Percentiles rank a stretch among this genome's conserved stretches.
phyloP scores from a whole-genome alignment of 1,140 invertebrate species.

The Apis mellifera region Amel_HAv3.1 CM009945.2:7373001-7373500 shows the following conservation, averaged over 20 bases:
- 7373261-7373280: neutral
- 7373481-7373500: too few species aligned
- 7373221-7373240: slow-evolving; percentile 22
- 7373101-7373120: slow-evolving; percentile 53
- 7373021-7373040: neutral
- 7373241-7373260: neutral
- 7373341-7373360: neutral
- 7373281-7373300: neutral
- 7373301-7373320: too few species aligned
- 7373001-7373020: neutral
- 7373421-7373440: neutral
- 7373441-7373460: neutral
- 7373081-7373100: too few species aligned
- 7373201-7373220: slow-evolving; percentile 23
- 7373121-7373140: slow-evolving; percentile 53
- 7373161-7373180: slow-evolving; percentile 35
- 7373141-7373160: slow-evolving; percentile 41
- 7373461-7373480: neutral
- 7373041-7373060: slow-evolving; percentile 4
- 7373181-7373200: slow-evolving; percentile 32
- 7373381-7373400: neutral
- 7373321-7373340: too few species aligned
- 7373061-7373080: neutral
- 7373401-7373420: too few species aligned
- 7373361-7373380: neutral